phyloP scores from a whole-genome alignment of 2,113 vertebrate genomes.

The Rhynchopsitta pachyrhyncha region DNA sequence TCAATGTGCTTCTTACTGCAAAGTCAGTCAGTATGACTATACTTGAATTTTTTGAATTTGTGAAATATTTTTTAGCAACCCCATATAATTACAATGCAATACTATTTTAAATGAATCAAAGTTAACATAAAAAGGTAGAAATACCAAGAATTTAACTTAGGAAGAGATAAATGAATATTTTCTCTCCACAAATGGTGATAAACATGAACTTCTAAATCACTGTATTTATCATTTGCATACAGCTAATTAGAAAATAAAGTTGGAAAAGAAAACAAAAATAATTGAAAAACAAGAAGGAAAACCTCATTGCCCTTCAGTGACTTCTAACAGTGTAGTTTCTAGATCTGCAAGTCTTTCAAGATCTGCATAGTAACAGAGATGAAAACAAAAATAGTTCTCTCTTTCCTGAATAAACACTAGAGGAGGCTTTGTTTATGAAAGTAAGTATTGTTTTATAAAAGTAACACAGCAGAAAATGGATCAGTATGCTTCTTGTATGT shows the following conservation, averaged over 20 bases:
- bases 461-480: not conserved
- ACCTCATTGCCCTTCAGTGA: not conserved
- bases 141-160: not conserved
- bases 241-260: not conserved
- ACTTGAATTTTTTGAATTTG: not conserved
- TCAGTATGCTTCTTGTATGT: rapidly evolving
- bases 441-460: not conserved
- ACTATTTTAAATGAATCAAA: not conserved
- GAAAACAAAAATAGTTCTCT: not conserved
- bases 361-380: not conserved
- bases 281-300: not conserved
- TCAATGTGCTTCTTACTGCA: not conserved
- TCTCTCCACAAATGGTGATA: not conserved
- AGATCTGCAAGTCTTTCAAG: not conserved
- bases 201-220: not conserved
- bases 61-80: not conserved
- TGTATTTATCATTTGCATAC: not conserved
- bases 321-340: not conserved
- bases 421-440: not conserved
- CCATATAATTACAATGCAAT: not conserved
- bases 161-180: not conserved
- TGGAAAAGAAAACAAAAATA: not conserved
- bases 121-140: not conserved
- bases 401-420: not conserved
- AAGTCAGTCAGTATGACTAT: not conserved